Percentiles rank a stretch among this genome's conserved stretches.
phyloP scores from a whole-genome alignment of 2,797 vertebrate species.

The Sebastolobus altivelis region DNA sequence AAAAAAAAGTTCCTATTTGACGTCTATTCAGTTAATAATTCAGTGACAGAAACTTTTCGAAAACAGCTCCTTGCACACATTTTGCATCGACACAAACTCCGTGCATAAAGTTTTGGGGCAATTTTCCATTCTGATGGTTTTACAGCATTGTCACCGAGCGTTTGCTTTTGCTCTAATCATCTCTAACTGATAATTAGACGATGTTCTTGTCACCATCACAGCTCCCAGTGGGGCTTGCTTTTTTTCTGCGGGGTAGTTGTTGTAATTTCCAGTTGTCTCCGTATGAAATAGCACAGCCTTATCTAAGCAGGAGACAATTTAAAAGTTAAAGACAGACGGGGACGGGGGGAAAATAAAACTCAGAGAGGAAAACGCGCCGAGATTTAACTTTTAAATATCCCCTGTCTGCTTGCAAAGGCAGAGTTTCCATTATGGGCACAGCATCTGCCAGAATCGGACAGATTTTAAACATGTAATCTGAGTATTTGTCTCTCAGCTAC shows the following conservation, averaged over 20 bases:
- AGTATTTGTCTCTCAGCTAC: constrained; percentile 48
- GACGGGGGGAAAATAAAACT: constrained; percentile 16
- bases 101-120: constrained; percentile 1
- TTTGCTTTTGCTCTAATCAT: constrained; percentile 47
- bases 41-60: constrained; percentile 33
- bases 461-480: constrained; percentile 50
- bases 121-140: constrained; percentile 38
- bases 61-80: constrained; percentile 15
- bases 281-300: constrained; percentile 31
- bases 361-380: background rate
- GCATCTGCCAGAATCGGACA: constrained; percentile 31
- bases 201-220: constrained; percentile 32
- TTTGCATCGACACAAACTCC: constrained; percentile 15
- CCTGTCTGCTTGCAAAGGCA: constrained; percentile 27
- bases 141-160: constrained; percentile 2
- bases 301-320: constrained; percentile 38
- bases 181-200: constrained; percentile 58
- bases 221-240: constrained; percentile 17
- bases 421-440: constrained; percentile 45
- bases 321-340: constrained; percentile 43
- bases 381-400: constrained; percentile 58
- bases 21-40: constrained; percentile 42
- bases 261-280: constrained; percentile 36
- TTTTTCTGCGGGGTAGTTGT: constrained; percentile 9
- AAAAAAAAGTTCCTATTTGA: constrained; percentile 19